A percentile compares a stretch with the other conserved stretches of the same genome.
Conservation (phyloP, 2,113 vertebrate species). For the Sakesphorus luctuosus region DNA sequence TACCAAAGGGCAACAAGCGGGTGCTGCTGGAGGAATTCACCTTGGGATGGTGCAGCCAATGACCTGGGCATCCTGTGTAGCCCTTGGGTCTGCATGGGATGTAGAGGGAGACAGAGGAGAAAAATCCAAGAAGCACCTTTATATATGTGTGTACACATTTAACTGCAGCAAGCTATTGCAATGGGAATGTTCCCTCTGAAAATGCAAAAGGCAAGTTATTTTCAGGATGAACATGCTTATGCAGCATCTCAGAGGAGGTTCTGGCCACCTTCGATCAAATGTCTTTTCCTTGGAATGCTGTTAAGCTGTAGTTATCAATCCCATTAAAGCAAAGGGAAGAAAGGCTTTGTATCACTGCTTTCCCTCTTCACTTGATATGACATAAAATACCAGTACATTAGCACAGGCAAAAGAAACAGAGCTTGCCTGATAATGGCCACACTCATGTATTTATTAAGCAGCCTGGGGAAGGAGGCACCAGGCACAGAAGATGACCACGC, state of each 20-base stretch:
- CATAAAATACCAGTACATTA: neutral
- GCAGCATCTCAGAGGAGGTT: neutral
- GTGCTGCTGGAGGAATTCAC: neutral
- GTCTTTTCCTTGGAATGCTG: neutral
- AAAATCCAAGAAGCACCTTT: neutral
- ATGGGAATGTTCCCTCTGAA: neutral
- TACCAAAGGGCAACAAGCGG: neutral
- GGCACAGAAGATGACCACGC: accelerated
- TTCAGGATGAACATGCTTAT: neutral
- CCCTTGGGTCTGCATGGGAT: neutral
- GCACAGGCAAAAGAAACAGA: neutral
- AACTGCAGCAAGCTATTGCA: neutral
- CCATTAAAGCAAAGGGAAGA: neutral
- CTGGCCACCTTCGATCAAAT: neutral
- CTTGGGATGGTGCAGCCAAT: neutral
- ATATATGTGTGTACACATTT: neutral
- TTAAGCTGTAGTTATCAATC: conserved; percentile 12
- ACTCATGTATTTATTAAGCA: neutral
- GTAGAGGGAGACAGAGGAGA: neutral
- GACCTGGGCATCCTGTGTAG: accelerated
- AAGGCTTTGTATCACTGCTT: neutral
- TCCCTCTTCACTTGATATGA: neutral
- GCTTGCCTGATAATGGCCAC: neutral
- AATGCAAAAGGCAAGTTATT: neutral
- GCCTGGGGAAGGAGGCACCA: neutral